Evolutionary conservation across 1,140 invertebrate genomes (phyloP).

Genomic region (Ruditapes philippinarum): DNA sequence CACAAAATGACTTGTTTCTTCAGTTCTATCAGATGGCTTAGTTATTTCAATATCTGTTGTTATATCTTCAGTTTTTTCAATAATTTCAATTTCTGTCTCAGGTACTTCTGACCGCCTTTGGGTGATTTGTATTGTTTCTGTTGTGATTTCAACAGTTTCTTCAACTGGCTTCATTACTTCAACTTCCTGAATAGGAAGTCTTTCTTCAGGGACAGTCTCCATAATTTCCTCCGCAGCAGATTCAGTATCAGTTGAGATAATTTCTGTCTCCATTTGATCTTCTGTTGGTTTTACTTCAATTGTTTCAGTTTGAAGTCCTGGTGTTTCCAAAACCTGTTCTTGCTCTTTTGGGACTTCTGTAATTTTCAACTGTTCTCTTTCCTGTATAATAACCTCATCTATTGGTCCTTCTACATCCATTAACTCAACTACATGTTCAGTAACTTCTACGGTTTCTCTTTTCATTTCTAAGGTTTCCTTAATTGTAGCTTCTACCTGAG

Average conservation of each 20-base stretch:
- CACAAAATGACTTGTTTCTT: constrained; percentile 32
- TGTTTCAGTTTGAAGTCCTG: constrained; percentile 48
- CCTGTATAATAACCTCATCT: constrained; percentile 10
- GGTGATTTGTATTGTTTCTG: not conserved
- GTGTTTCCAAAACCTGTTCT: constrained; percentile 52
- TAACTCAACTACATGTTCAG: constrained; percentile 36
- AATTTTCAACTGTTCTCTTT: constrained; percentile 41
- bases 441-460: constrained; percentile 67
- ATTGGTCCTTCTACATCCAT: constrained; percentile 17
- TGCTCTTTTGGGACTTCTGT: constrained; percentile 47
- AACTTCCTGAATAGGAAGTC: constrained; percentile 94
- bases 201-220: constrained; percentile 92
- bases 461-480: constrained; percentile 61
- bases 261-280: constrained; percentile 10
- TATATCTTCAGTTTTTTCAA: not conserved
- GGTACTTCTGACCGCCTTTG: not conserved
- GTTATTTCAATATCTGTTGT: not conserved
- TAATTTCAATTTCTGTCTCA: not conserved
- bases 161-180: constrained; percentile 88
- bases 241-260: constrained; percentile 43
- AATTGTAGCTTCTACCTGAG: constrained; percentile 54
- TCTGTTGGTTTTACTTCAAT: constrained; percentile 52
- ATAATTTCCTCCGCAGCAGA: constrained; percentile 47
- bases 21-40: constrained; percentile 8
- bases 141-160: constrained; percentile 52